Conservation (phyloP, 2,888 invertebrate genomes). For the Microctonus hyperodae region DNA sequence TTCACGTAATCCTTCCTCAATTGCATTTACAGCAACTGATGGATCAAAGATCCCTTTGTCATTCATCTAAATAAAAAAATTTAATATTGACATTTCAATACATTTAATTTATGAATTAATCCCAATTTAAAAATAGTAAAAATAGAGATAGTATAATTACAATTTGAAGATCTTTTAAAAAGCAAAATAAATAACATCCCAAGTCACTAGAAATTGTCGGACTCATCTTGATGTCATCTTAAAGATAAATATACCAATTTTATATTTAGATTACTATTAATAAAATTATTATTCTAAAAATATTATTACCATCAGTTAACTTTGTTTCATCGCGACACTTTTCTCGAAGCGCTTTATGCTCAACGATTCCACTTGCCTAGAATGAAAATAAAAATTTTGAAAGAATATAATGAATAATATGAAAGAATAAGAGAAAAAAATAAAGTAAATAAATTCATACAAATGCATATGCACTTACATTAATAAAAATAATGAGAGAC, state of each 20-base stretch:
- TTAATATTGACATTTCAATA: not conserved
- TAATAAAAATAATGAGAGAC: not conserved
- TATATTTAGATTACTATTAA: constrained; percentile 1
- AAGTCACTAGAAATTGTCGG: constrained; percentile 20
- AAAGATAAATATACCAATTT: constrained; percentile 13
- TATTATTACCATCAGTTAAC: constrained; percentile 27
- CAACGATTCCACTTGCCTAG: constrained; percentile 25
- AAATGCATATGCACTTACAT: not conserved
- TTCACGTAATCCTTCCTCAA: constrained; percentile 29
- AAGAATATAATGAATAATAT: constrained; percentile 1
- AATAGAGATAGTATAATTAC: constrained; percentile 27
- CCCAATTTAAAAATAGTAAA: not conserved
- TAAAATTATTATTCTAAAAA: not conserved
- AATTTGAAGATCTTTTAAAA: constrained; percentile 27
- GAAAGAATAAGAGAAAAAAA: not conserved
- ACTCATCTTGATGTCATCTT: constrained; percentile 26
- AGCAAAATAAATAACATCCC: constrained; percentile 36
- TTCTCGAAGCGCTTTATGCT: constrained; percentile 25
- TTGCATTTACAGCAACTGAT: constrained; percentile 8
- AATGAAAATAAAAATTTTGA: constrained; percentile 15
- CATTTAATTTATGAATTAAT: not conserved
- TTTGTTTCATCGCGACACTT: constrained; percentile 30
- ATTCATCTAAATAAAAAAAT: constrained; percentile 27
- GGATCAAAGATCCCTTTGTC: constrained; percentile 25
- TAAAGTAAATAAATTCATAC: not conserved